Evolutionary conservation across 2,888 invertebrate species (phyloP).

Genomic region (Macrophya alboannulata): DNA sequence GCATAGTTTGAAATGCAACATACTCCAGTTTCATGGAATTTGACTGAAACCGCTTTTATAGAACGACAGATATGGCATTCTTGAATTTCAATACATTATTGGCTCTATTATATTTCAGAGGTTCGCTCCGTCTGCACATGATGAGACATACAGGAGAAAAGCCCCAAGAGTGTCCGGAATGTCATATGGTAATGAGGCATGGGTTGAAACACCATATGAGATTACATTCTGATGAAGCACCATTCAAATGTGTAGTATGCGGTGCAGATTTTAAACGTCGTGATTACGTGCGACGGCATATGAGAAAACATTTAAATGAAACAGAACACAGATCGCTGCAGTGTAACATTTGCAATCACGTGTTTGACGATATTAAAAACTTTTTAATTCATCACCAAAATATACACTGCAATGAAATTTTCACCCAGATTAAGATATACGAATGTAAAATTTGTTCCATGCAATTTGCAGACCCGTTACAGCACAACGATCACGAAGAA

Average conservation of each 20-base stretch:
- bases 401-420: conserved; percentile 54
- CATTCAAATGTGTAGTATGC: conserved; percentile 56
- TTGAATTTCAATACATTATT: not conserved
- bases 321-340: conserved; percentile 20
- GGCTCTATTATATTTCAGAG: conserved; percentile 36
- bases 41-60: too few relatives aligned
- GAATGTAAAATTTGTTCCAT: conserved; percentile 52
- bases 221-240: conserved; percentile 56
- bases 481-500: conserved; percentile 49
- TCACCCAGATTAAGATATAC: conserved; percentile 56
- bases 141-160: conserved; percentile 57
- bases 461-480: conserved; percentile 45
- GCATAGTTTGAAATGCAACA: too few relatives aligned
- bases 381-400: conserved; percentile 55
- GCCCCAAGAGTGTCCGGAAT: conserved; percentile 56
- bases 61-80: too few relatives aligned
- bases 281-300: conserved; percentile 54
- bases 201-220: conserved; percentile 57
- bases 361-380: conserved; percentile 54
- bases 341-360: conserved; percentile 46
- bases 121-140: conserved; percentile 56
- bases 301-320: conserved; percentile 56
- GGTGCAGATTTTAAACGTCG: conserved; percentile 56
- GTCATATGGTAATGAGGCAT: conserved; percentile 57
- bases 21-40: too few relatives aligned